A percentile compares a stretch with the other conserved stretches of the same genome.
Evolutionary conservation across 2,797 vertebrate species (phyloP).

Genomic region (Tokudaia tokunoshimensis): DNA sequence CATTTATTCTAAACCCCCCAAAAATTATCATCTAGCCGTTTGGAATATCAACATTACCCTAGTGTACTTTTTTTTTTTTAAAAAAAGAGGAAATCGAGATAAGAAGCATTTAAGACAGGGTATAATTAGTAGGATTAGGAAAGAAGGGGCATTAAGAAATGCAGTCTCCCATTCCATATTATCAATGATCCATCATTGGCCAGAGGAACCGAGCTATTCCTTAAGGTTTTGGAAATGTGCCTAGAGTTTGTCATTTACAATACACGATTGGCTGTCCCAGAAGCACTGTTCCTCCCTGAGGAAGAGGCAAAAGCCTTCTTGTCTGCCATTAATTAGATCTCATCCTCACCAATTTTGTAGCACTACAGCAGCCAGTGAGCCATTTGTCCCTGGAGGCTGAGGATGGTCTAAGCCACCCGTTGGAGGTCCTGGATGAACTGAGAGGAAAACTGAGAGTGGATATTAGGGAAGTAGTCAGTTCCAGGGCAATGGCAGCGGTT

Average conservation of each 20-base stretch:
- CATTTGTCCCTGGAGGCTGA: neutral
- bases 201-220: neutral
- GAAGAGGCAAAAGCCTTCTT: neutral
- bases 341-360: neutral
- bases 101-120: neutral
- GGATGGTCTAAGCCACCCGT: neutral
- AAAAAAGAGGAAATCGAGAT: neutral
- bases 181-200: neutral
- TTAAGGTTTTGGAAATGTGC: neutral
- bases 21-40: no score
- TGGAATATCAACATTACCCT: no score
- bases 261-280: neutral
- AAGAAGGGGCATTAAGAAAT: neutral
- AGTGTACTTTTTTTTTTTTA: no score
- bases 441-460: neutral
- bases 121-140: neutral
- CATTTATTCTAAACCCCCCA: no score
- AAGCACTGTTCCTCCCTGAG: neutral
- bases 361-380: neutral
- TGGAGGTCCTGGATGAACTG: neutral
- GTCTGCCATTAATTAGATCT: neutral
- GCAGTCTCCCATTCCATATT: neutral
- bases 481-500: neutral
- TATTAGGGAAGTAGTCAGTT: neutral
- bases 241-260: neutral